Percentiles rank a stretch among this genome's conserved stretches.
These are phyloP conservation scores for Chamaea fasciata DNA, from an alignment of 2,113 vertebrate genomes.

Conservation along the genomic window DNA sequence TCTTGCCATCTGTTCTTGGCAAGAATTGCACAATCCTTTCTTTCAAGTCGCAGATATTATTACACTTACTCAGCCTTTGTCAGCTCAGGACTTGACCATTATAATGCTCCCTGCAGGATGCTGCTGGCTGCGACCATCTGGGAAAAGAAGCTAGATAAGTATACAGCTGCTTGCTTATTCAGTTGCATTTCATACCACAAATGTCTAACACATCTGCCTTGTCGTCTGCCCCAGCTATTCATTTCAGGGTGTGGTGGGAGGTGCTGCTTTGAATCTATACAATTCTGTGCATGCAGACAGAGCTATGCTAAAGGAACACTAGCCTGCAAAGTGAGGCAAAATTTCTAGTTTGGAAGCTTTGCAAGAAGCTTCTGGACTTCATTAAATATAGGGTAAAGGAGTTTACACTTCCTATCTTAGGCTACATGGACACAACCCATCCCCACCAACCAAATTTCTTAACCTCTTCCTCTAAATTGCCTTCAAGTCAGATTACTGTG, in stretches of 20 bases:
- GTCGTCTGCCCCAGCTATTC: neutral
- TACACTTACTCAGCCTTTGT: slow-evolving; percentile 59
- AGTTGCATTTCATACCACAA: slow-evolving; percentile 9
- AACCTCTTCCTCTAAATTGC: neutral
- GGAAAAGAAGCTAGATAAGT: slow-evolving; percentile 20
- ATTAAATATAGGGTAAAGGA: neutral
- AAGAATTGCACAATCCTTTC: slow-evolving; percentile 27
- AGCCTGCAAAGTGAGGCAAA: neutral
- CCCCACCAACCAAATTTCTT: neutral
- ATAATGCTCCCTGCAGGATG: slow-evolving; percentile 36
- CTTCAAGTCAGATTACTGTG: neutral
- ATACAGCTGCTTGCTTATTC: slow-evolving; percentile 40
- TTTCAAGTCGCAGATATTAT: slow-evolving; percentile 55
- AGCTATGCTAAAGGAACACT: neutral
- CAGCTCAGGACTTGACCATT: slow-evolving; percentile 44
- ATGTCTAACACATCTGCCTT: slow-evolving; percentile 31
- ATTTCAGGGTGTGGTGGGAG: neutral
- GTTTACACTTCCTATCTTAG: neutral
- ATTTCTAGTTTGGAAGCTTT: neutral
- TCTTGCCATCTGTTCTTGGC: slow-evolving; percentile 57
- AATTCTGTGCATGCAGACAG: neutral
- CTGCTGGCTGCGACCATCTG: slow-evolving; percentile 25
- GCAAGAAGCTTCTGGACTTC: neutral
- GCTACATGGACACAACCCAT: neutral
- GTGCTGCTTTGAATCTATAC: neutral